These are phyloP conservation scores for Acanthurus tractus DNA, from an alignment of 2,797 vertebrate genomes.

Conservation along the genomic window DNA sequence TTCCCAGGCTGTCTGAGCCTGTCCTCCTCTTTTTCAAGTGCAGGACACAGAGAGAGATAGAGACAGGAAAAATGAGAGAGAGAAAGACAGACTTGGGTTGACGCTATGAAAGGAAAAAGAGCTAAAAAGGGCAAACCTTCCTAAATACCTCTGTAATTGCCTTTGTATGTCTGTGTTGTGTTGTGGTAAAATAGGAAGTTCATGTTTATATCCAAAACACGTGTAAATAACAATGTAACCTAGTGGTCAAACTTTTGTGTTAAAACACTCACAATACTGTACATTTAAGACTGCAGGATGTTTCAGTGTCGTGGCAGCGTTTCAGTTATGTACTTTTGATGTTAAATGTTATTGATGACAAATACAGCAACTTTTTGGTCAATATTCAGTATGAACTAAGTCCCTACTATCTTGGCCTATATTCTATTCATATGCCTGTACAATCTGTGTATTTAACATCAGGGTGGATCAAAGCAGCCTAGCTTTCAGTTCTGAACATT, in stretches of 20 bases:
- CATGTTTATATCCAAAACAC: not conserved
- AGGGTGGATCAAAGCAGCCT: too few relatives aligned
- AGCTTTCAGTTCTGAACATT: too few relatives aligned
- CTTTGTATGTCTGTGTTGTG: conserved; percentile 16
- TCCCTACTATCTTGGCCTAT: too few relatives aligned
- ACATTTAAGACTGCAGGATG: too few relatives aligned
- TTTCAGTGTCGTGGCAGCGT: too few relatives aligned
- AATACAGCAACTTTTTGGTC: too few relatives aligned
- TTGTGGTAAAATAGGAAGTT: not conserved
- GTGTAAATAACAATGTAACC: conserved; percentile 3
- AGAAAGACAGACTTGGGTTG: conserved; percentile 30
- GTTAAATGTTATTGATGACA: too few relatives aligned
- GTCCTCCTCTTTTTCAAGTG: conserved; percentile 79
- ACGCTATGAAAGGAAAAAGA: conserved; percentile 41
- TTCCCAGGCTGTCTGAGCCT: conserved; percentile 80
- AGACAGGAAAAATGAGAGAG: conserved; percentile 37
- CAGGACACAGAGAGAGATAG: conserved; percentile 59
- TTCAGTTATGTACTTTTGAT: too few relatives aligned
- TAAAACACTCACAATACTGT: not conserved
- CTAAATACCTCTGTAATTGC: conserved; percentile 38
- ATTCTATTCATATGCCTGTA: too few relatives aligned
- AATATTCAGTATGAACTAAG: too few relatives aligned
- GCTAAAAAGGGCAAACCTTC: conserved; percentile 2
- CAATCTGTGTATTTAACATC: too few relatives aligned
- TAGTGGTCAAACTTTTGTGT: conserved; percentile 5